Evolutionary conservation across 2,888 invertebrate species (phyloP).

Genomic region (Coelopa pilipes): DNA sequence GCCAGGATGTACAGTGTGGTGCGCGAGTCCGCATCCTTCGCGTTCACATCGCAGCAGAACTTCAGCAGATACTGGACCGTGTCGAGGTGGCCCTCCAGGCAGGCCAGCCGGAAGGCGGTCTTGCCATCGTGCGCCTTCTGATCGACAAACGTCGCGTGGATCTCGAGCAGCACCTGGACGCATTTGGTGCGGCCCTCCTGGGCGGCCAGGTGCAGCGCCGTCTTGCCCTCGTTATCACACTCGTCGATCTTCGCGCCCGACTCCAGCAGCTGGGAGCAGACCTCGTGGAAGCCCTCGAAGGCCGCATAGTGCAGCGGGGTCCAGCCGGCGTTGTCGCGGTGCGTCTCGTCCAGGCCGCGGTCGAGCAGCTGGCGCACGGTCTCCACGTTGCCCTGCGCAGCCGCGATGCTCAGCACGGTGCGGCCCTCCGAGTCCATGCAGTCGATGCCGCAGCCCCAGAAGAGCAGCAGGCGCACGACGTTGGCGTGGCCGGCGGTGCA

Average conservation of each 20-base stretch:
- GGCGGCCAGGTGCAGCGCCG: slow-evolving; percentile 86
- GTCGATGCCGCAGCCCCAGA: slow-evolving; percentile 97
- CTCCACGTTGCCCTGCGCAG: slow-evolving; percentile 86
- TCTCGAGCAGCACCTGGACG: slow-evolving; percentile 73
- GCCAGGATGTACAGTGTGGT: slow-evolving; percentile 93
- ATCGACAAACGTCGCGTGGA: slow-evolving; percentile 82
- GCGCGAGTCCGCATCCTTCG: slow-evolving; percentile 90
- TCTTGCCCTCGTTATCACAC: slow-evolving; percentile 91
- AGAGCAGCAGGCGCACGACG: slow-evolving; percentile 85
- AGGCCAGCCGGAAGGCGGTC: slow-evolving; percentile 78
- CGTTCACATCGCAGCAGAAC: slow-evolving; percentile 85
- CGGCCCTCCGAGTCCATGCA: slow-evolving; percentile 94
- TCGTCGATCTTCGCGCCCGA: slow-evolving; percentile 90
- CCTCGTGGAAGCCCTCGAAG: slow-evolving; percentile 78
- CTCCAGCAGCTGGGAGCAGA: slow-evolving; percentile 72
- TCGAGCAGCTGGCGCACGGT: slow-evolving; percentile 90
- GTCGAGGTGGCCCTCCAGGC: slow-evolving; percentile 77
- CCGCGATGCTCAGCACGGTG: slow-evolving; percentile 86
- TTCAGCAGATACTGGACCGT: slow-evolving; percentile 71
- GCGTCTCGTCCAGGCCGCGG: slow-evolving; percentile 86
- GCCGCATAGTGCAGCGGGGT: slow-evolving; percentile 96
- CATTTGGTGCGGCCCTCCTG: slow-evolving; percentile 84
- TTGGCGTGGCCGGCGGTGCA: slow-evolving; percentile 92
- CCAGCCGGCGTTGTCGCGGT: slow-evolving; percentile 95
- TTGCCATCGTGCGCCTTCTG: slow-evolving; percentile 91